These are phyloP conservation scores for Centropus bengalensis DNA, from an alignment of 2,113 vertebrate species.

Conservation along the genomic window DNA sequence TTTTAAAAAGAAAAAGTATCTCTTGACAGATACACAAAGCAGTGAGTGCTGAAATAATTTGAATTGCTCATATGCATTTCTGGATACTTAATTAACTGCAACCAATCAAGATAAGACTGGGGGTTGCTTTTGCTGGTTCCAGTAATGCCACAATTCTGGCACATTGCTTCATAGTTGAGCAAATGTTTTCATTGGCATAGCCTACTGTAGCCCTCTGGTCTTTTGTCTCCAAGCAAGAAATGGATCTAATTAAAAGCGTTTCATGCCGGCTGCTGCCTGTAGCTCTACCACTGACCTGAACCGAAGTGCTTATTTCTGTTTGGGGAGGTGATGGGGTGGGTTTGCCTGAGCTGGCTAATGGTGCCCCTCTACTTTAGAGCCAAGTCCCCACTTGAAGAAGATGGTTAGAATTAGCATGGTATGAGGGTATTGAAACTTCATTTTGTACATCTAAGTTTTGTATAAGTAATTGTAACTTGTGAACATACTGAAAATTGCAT, in stretches of 20 bases:
- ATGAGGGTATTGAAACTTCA: neutral
- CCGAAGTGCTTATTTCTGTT: neutral
- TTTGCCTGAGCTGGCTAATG: neutral
- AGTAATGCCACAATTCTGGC: neutral
- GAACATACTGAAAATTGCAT: neutral
- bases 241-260: neutral
- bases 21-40: conserved; percentile 44
- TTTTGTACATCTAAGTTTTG: neutral
- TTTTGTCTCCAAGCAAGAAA: neutral
- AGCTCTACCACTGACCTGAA: neutral
- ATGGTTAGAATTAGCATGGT: neutral
- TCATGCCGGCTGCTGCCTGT: neutral
- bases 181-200: neutral
- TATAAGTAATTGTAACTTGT: neutral
- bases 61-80: neutral
- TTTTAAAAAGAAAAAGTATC: conserved; percentile 25
- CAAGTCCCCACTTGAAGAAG: neutral
- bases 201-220: neutral
- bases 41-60: conserved; percentile 30
- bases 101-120: neutral
- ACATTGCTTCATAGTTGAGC: neutral
- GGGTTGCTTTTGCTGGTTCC: conserved; percentile 11
- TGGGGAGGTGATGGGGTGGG: neutral
- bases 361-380: neutral
- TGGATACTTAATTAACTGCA: conserved; percentile 50